These are phyloP conservation scores for Agriopis aurantiaria DNA, from an alignment of 2,888 invertebrate species.

Conservation along the genomic window DNA sequence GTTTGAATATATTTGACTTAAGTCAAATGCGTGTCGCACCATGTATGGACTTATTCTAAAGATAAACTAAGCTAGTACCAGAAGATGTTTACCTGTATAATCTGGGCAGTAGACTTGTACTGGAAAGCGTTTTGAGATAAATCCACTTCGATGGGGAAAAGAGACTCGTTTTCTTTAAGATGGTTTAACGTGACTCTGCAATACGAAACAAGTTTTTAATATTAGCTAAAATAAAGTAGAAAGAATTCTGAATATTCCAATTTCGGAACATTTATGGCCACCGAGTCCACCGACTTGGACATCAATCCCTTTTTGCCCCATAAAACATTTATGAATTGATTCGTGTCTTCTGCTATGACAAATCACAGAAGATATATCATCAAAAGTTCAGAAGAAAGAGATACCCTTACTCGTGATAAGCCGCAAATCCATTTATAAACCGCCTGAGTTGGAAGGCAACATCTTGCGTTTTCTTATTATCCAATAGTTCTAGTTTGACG, in stretches of 20 bases:
- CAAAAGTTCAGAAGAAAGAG: background rate
- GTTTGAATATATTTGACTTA: too few relatives aligned
- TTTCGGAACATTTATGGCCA: background rate
- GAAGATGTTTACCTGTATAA: conserved; percentile 67
- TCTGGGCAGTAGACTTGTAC: conserved; percentile 89
- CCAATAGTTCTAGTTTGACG: conserved; percentile 98
- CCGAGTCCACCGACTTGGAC: background rate
- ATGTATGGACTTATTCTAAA: too few relatives aligned
- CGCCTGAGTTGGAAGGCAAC: conserved; percentile 94
- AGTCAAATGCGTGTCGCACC: too few relatives aligned
- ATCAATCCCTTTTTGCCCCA: background rate
- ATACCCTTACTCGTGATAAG: conserved; percentile 76
- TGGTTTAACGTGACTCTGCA: conserved; percentile 90
- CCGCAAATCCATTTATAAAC: conserved; percentile 94
- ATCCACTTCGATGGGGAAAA: conserved; percentile 99
- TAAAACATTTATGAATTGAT: too few relatives aligned
- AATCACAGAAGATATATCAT: background rate
- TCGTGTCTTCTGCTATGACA: background rate
- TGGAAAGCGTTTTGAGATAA: conserved; percentile 96
- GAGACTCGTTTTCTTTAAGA: conserved; percentile 89
- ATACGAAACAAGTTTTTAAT: conserved; percentile 1
- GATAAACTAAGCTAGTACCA: too few relatives aligned
- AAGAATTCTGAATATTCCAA: background rate
- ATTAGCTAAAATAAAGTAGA: background rate
- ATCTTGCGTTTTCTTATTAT: conserved; percentile 99